phyloP scores from a whole-genome alignment of 2,113 vertebrate species.

The Harpagus bidentatus region DNA sequence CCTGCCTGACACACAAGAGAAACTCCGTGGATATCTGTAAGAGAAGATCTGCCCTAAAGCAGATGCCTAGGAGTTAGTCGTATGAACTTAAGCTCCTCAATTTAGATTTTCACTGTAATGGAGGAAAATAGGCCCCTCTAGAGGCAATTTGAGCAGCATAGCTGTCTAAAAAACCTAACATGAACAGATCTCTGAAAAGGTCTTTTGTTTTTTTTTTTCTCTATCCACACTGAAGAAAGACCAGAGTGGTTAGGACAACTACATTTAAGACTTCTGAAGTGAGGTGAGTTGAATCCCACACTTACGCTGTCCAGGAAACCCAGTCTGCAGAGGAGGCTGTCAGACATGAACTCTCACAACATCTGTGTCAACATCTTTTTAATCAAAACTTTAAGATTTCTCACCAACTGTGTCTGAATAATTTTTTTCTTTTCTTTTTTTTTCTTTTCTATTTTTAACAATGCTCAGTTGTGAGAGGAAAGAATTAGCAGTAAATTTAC shows the following conservation, averaged over 20 bases:
- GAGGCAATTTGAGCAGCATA: background rate
- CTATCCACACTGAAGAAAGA: background rate
- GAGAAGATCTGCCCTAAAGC: background rate
- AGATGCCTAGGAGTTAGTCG: background rate
- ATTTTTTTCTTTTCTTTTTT: background rate
- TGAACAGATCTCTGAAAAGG: background rate
- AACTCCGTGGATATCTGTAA: background rate
- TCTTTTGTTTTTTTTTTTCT: background rate
- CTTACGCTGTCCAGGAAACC: background rate
- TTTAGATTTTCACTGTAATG: background rate
- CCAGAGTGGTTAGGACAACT: background rate
- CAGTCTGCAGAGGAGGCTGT: background rate
- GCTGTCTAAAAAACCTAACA: background rate
- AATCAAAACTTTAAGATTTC: background rate
- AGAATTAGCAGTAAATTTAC: slow-evolving; percentile 55
- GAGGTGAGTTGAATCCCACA: background rate
- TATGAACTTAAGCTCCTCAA: background rate
- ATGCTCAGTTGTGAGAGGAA: slow-evolving; percentile 5
- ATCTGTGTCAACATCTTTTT: background rate
- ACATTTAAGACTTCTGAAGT: background rate
- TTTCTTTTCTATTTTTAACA: slow-evolving; percentile 4
- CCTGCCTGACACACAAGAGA: background rate
- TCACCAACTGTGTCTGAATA: background rate
- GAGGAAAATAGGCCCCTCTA: slow-evolving; percentile 45
- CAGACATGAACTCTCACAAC: background rate